Evolutionary conservation across 2,888 invertebrate species (phyloP), one percentile per base, ranked within the genome.

Genomic region (Copidosoma aretas): DNA sequence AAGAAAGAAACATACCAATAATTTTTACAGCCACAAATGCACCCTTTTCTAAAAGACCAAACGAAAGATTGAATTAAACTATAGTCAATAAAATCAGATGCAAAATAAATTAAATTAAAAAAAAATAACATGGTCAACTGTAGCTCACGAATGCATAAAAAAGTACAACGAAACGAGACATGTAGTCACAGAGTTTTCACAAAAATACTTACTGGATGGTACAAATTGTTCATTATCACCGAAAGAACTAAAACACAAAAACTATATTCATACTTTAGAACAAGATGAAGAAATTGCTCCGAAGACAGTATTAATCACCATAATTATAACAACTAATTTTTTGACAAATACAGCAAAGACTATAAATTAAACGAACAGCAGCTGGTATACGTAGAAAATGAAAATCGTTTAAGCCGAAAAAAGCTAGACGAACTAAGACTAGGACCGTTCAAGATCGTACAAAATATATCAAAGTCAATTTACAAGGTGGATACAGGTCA

Each of bases 101-200:
- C 41, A 60, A 60, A 63, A 63, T 71, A 57, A 68, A 71, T 61
- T 53, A 68, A n/a, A n/a, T n/a, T n/a, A 64, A 66, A n/a, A n/a
- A 46, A 66, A 57, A 60, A 60, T 15, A 21, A 60, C 63, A 25
- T 68, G 71, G 68, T 68, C 65, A 60, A 66, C 66, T 1, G 56
- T 68, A 54, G 68, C 71, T 43, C 53, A 57, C 0, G 46, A 65
- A 19, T 71, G 68, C 39, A 68, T 75, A 25, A 54, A 75, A 17
- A 75, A 71, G 71, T 78, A 78, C 54, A 79, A 78, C 63, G 57
- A 73, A 60, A 77, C 76, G 25, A 73, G 73, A 58, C 77, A 77
- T 51, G 72, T 74, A 52, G 68, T 75, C 0, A 78, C 77, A 12
- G 59, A 59, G 15, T 78, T 77, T 68, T 39, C 72, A 19, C 76